phyloP scores from a whole-genome alignment of 2,888 invertebrate species.

The Busseola fusca region DNA sequence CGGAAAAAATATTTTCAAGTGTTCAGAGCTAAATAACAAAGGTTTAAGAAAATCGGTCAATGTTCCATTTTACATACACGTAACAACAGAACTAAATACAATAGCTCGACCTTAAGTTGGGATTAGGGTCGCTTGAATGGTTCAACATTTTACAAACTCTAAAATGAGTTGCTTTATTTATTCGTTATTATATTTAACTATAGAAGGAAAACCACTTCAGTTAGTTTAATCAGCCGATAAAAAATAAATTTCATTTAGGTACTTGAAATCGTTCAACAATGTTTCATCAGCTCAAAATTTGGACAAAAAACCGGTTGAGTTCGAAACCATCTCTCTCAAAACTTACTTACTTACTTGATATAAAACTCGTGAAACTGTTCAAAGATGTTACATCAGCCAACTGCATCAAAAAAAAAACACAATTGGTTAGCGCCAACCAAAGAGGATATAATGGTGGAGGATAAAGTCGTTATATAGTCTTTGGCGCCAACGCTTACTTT shows the following conservation, averaged over 20 bases:
- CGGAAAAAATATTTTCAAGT: slow-evolving; percentile 19
- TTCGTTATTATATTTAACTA: neutral
- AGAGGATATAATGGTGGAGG: too few relatives aligned
- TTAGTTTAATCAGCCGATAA: slow-evolving; percentile 1
- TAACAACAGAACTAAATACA: slow-evolving; percentile 27
- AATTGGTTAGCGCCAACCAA: slow-evolving; percentile 11
- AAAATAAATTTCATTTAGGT: neutral
- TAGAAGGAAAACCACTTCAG: slow-evolving; percentile 1
- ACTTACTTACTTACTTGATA: slow-evolving; percentile 12
- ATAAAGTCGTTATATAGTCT: too few relatives aligned
- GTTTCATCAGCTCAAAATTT: slow-evolving; percentile 38
- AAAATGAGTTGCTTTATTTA: neutral
- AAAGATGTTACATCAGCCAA: slow-evolving; percentile 35
- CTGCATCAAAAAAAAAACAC: slow-evolving; percentile 18
- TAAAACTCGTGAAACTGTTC: slow-evolving; percentile 15
- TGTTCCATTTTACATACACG: slow-evolving; percentile 14
- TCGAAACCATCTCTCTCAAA: slow-evolving; percentile 32
- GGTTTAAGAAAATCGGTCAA: slow-evolving; percentile 30
- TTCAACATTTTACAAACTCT: neutral
- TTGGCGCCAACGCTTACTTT: slow-evolving; percentile 4
- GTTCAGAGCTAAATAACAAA: slow-evolving; percentile 2
- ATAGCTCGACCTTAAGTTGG: slow-evolving; percentile 15
- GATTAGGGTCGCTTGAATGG: slow-evolving; percentile 10
- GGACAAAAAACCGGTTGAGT: neutral
- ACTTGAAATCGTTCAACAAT: slow-evolving; percentile 20